phyloP scores from a whole-genome alignment of 2,113 vertebrate genomes.

The Nothoprocta perdicaria region DNA sequence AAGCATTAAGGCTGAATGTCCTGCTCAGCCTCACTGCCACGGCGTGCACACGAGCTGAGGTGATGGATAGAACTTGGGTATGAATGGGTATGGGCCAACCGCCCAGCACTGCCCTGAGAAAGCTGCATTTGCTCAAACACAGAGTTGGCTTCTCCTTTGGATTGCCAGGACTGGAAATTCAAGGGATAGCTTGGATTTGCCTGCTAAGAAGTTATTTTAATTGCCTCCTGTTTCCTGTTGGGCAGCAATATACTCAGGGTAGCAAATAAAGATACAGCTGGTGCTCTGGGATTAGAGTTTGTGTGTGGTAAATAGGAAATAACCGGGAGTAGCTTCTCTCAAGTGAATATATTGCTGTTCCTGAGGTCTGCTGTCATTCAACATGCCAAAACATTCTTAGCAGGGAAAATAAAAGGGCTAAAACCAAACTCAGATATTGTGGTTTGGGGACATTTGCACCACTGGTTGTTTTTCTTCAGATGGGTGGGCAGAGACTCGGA shows the following conservation, averaged over 20 bases:
- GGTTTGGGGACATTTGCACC: not conserved
- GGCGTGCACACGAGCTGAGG: accelerated
- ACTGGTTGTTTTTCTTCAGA: not conserved
- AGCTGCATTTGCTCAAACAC: not conserved
- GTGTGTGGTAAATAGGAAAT: not conserved
- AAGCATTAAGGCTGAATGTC: not conserved
- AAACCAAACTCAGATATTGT: not conserved
- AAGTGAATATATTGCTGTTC: not conserved
- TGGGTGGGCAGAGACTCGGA: not conserved
- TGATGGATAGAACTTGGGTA: not conserved
- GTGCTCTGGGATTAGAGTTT: not conserved
- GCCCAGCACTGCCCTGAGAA: not conserved
- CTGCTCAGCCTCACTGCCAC: not conserved
- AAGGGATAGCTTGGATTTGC: accelerated
- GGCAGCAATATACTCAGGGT: not conserved
- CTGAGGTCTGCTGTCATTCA: not conserved
- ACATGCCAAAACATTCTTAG: not conserved
- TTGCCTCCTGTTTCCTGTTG: not conserved
- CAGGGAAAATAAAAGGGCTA: not conserved
- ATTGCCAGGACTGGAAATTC: not conserved
- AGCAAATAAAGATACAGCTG: not conserved
- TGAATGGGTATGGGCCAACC: not conserved
- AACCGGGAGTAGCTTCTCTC: not conserved
- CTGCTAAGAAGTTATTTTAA: not conserved
- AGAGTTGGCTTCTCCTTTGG: accelerated